phyloP scores from a whole-genome alignment of 2,888 invertebrate genomes.

The Amiota communis region DNA sequence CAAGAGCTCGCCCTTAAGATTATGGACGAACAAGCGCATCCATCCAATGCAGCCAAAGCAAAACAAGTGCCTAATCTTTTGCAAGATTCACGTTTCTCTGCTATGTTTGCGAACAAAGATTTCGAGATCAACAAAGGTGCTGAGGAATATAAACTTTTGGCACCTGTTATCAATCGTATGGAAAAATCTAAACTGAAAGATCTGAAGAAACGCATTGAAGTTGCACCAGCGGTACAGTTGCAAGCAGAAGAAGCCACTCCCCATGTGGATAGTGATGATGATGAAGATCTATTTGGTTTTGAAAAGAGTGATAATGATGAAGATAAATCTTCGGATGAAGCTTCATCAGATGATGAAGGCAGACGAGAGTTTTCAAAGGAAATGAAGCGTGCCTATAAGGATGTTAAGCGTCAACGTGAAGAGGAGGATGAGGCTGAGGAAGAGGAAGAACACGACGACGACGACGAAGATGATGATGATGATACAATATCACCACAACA shows the following conservation, averaged over 20 bases:
- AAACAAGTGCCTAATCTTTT: conserved; percentile 81
- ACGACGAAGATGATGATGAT: conserved; percentile 55
- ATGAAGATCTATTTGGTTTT: conserved; percentile 72
- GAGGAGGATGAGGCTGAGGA: conserved; percentile 60
- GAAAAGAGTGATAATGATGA: conserved; percentile 71
- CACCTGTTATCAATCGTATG: conserved; percentile 89
- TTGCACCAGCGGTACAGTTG: conserved; percentile 75
- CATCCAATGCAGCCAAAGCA: conserved; percentile 73
- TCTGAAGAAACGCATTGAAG: conserved; percentile 75
- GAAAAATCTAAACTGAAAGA: conserved; percentile 81
- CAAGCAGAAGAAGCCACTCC: conserved; percentile 69
- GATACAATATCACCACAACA: conserved; percentile 32
- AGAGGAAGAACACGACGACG: conserved; percentile 67
- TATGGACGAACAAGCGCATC: conserved; percentile 78
- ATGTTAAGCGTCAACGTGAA: conserved; percentile 70
- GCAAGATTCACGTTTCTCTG: conserved; percentile 91
- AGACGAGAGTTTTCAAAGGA: conserved; percentile 86
- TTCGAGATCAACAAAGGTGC: conserved; percentile 91
- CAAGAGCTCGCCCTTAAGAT: conserved; percentile 90
- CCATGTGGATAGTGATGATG: conserved; percentile 70
- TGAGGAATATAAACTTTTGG: conserved; percentile 89
- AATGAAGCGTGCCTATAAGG: conserved; percentile 81
- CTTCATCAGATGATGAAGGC: conserved; percentile 83
- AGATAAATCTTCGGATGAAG: conserved; percentile 74
- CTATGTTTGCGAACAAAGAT: conserved; percentile 92